Conservation (phyloP, 2,888 invertebrate genomes). For the Lottia gigantea region DNA sequence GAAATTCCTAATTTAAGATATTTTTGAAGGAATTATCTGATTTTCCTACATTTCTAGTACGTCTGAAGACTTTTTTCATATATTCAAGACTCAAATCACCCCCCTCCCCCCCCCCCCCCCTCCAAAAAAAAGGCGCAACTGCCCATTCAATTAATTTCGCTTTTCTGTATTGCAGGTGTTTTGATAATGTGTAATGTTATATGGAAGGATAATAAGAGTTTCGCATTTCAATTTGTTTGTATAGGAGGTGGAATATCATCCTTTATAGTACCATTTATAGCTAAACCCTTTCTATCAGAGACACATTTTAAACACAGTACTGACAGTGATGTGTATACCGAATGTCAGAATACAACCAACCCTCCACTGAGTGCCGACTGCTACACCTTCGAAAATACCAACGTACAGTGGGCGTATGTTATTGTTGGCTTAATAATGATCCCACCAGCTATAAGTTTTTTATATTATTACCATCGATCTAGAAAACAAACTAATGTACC, state of each 20-base stretch:
- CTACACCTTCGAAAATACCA: neutral
- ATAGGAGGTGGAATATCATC: conserved; percentile 26
- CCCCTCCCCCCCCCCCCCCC: too few species aligned
- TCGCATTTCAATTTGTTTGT: conserved; percentile 29
- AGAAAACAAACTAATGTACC: neutral
- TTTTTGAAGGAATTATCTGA: too few species aligned
- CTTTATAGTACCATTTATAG: conserved; percentile 30
- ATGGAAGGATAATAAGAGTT: conserved; percentile 22
- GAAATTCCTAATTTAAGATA: too few species aligned
- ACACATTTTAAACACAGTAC: neutral
- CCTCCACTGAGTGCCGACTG: neutral
- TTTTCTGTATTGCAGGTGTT: too few species aligned
- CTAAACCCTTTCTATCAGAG: conserved; percentile 25
- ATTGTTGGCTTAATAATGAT: conserved; percentile 18
- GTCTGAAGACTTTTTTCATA: too few species aligned
- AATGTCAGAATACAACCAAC: neutral
- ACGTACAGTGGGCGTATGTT: conserved; percentile 26
- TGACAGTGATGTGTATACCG: neutral
- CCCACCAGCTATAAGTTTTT: conserved; percentile 25
- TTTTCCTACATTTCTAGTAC: too few species aligned
- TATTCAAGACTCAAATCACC: too few species aligned
- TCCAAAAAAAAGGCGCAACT: too few species aligned
- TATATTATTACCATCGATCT: conserved; percentile 22
- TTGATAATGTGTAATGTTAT: conserved; percentile 19
- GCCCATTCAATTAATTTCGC: too few species aligned